Base-by-base conservation (phyloP, 2,113 vertebrate species). In the Pseudopipra pipra region DNA sequence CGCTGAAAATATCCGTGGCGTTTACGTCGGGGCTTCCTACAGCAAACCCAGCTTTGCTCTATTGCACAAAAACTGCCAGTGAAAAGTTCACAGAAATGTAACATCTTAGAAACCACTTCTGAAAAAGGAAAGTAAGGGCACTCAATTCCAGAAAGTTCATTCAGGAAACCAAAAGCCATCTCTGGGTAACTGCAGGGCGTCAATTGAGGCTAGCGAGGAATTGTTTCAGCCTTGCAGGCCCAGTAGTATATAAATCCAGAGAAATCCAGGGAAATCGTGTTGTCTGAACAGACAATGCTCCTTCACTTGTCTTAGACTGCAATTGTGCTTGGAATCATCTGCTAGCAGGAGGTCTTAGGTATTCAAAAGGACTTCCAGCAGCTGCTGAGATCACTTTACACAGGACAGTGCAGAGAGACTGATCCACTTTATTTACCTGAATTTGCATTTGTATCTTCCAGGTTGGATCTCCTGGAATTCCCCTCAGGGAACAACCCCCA, bases 1-100 rank as follows among this genome's bases (percentile, higher is more conserved):
- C 78, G 76, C 83, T 92, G 96, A 84, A 92, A 95, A 95, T 75
- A 94, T 94, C 95, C 93, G 85, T 94, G 93, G 96, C 86, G 0
- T 93, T 93, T 46, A 51, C 5, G 41, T 66, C 7, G 76, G 51
- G 65, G 71, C 37, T 92, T 91, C 77, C 95, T 87, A 82, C 58
- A 86, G 90, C 96, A 95, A 95, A 59, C 43, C 52, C 67, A 89
- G 80, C 79, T 73, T 70, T 78, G 49, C 52, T 88, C 49, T 86
- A 72, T 66, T 70, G 91, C 87, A 95, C 76, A 37, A 18, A 72
- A 83, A 22, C 33, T 56, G 81, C 46, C 65, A 46, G 27, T 75
- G 90, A 83, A 86, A 89, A 58, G 28, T 55, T 92, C 92, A 93
- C 44, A 46, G 70, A 81, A 80, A 94, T 9, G 13, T 65, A 72